A percentile compares a stretch with the other conserved stretches of the same genome.
These are phyloP conservation scores for Lepetodrilus schrolli DNA, from an alignment of 2,888 invertebrate species.

Conservation along the genomic window DNA sequence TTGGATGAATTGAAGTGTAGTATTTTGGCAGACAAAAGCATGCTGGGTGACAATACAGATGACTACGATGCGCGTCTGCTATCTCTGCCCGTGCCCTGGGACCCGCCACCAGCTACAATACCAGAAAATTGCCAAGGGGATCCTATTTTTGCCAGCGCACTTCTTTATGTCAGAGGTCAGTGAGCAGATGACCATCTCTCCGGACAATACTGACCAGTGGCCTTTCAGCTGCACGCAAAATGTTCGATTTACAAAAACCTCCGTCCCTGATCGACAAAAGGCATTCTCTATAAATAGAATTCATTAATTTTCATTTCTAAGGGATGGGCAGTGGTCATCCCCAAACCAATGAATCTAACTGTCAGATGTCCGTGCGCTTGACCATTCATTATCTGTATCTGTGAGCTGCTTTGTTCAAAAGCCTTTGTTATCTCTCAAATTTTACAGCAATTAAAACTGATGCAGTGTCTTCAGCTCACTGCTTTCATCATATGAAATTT, in stretches of 20 bases:
- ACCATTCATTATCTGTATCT: constrained; percentile 11
- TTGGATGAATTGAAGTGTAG: constrained; percentile 19
- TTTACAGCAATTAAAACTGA: constrained; percentile 27
- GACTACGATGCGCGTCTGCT: neutral
- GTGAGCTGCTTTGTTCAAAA: constrained; percentile 12
- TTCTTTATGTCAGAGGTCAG: constrained; percentile 32
- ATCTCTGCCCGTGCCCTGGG: neutral
- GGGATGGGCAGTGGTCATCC: constrained; percentile 27
- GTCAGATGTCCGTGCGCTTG: constrained; percentile 27
- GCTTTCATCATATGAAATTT: neutral
- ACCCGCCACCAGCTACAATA: neutral
- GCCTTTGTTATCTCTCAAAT: constrained; percentile 13
- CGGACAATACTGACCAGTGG: constrained; percentile 30
- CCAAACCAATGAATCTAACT: constrained; percentile 16
- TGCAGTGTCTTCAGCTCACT: neutral
- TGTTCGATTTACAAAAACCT: constrained; percentile 19
- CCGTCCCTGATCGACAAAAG: constrained; percentile 20
- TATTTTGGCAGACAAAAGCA: neutral
- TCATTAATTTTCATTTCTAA: constrained; percentile 32
- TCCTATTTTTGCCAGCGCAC: constrained; percentile 26
- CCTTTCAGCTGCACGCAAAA: constrained; percentile 17
- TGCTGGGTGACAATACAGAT: neutral
- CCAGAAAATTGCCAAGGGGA: constrained; percentile 29
- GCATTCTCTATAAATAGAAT: constrained; percentile 29
- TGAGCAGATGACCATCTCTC: constrained; percentile 29